phyloP scores from a whole-genome alignment of 1,140 invertebrate species.

The Pogonus chalceus region DNA sequence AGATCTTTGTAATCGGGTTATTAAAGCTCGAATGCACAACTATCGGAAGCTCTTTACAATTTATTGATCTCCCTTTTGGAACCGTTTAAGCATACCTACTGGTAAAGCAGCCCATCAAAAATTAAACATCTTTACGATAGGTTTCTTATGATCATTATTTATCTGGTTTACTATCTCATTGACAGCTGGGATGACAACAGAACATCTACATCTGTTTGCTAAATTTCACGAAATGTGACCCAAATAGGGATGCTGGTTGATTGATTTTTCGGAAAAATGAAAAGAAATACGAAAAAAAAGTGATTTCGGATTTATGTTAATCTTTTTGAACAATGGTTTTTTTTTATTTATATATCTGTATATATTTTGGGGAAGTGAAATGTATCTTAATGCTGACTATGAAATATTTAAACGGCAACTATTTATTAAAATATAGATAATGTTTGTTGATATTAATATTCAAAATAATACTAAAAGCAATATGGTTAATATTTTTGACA shows the following conservation, averaged over 20 bases:
- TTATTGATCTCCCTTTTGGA: slow-evolving; percentile 14
- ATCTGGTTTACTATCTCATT: slow-evolving; percentile 19
- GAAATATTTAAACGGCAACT: no score
- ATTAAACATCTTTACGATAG: neutral
- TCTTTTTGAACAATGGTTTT: no score
- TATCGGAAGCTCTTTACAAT: slow-evolving; percentile 21
- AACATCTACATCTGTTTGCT: slow-evolving; percentile 24
- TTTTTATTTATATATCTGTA: no score
- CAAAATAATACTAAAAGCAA: no score
- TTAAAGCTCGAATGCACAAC: slow-evolving; percentile 20
- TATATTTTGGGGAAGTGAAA: no score
- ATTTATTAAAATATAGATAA: no score
- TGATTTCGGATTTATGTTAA: no score
- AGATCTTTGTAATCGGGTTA: slow-evolving; percentile 23
- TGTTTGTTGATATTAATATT: no score
- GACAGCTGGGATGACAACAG: slow-evolving; percentile 21
- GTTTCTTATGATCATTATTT: neutral
- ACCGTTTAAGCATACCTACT: neutral
- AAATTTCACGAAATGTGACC: slow-evolving; percentile 22
- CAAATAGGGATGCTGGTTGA: slow-evolving; percentile 22
- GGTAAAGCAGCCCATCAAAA: neutral
- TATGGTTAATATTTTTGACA: no score
- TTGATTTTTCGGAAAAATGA: slow-evolving; percentile 22
- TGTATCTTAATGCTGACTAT: no score
- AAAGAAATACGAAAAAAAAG: neutral